Conservation (phyloP, 2,113 vertebrate genomes). For the Gallinago undulata region DNA sequence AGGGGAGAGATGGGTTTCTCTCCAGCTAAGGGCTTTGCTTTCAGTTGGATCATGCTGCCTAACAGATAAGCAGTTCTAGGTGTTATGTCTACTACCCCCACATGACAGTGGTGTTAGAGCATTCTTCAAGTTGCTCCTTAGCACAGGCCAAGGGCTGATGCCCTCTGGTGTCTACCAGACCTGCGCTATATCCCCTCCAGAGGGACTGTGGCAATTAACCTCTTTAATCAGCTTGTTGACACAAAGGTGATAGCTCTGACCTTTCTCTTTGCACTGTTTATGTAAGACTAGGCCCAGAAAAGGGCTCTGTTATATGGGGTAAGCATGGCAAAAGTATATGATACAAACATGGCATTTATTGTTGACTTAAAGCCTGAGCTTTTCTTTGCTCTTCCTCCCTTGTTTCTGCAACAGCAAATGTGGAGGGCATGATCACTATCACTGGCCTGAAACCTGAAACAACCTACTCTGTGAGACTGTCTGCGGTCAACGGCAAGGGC, state of each 20-base stretch:
- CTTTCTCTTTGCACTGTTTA: not conserved
- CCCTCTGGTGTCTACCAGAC: not conserved
- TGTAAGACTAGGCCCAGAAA: not conserved
- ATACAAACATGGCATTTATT: not conserved
- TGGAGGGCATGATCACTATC: slow-evolving; percentile 82
- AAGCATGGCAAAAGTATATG: rapidly evolving
- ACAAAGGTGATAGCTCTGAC: not conserved
- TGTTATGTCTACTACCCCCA: not conserved
- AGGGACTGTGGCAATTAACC: not conserved
- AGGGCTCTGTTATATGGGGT: not conserved
- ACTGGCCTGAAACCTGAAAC: slow-evolving; percentile 89
- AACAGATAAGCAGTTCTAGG: not conserved
- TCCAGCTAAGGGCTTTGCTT: not conserved
- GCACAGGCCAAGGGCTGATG: not conserved
- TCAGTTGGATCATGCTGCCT: not conserved
- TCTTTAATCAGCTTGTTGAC: not conserved
- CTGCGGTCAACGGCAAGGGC: slow-evolving; percentile 94
- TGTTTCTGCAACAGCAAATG: slow-evolving; percentile 58
- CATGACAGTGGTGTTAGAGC: not conserved
- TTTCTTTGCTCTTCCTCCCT: not conserved
- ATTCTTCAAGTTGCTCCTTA: not conserved
- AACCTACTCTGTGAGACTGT: slow-evolving; percentile 86
- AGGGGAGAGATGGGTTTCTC: not conserved
- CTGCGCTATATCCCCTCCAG: not conserved
- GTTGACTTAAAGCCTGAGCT: not conserved